Conservation (phyloP, 2,113 vertebrate species). For the Okapia johnstoni region DNA sequence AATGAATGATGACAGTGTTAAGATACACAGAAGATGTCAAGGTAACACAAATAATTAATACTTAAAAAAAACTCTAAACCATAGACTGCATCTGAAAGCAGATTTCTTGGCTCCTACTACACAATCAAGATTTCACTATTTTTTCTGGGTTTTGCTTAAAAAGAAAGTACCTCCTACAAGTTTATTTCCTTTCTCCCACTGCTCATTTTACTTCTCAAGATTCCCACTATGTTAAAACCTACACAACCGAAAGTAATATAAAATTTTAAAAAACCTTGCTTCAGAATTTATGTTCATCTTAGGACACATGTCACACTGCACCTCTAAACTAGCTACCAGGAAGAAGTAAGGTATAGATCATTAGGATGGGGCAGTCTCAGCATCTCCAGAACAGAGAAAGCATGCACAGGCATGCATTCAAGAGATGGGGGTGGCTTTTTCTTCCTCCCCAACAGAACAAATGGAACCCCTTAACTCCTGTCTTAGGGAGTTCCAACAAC, state of each 20-base stretch:
- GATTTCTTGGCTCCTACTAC: not conserved
- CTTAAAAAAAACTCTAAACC: not conserved
- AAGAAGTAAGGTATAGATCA: not conserved
- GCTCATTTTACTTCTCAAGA: not conserved
- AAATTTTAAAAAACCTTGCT: not conserved
- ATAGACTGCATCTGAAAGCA: not conserved
- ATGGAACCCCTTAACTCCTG: not conserved
- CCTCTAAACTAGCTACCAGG: not conserved
- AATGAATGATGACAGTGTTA: slow-evolving; percentile 11
- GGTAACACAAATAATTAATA: slow-evolving; percentile 7
- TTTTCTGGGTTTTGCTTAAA: slow-evolving; percentile 14
- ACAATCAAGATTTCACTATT: not conserved
- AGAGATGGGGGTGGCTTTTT: not conserved
- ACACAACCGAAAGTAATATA: not conserved
- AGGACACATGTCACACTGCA: not conserved
- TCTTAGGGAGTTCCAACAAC: not conserved
- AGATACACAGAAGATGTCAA: slow-evolving; percentile 30
- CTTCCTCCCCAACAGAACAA: not conserved
- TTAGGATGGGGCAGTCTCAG: not conserved
- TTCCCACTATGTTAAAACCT: not conserved
- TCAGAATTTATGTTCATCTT: not conserved
- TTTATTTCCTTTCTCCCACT: slow-evolving; percentile 5
- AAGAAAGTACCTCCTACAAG: slow-evolving; percentile 21
- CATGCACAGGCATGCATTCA: not conserved
- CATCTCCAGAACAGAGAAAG: not conserved